Evolutionary conservation across 2,888 invertebrate species (phyloP), one percentile per base, ranked within the genome.

Genomic region (Lasioglossum figueresi): DNA sequence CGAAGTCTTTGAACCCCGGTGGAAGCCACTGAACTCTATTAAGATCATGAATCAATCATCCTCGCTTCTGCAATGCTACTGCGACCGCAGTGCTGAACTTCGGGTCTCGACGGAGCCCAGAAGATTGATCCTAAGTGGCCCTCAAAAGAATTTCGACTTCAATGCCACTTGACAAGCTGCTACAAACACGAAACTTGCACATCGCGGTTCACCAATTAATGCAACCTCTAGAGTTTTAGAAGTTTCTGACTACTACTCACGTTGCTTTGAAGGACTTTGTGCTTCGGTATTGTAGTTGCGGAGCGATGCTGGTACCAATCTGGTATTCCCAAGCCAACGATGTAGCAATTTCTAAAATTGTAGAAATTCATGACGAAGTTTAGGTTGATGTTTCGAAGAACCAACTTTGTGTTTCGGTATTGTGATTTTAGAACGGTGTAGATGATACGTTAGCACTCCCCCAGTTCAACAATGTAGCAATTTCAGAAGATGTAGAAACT

Each of bases 1-100:
- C 68, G 68, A 68, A 37, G 68, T 68, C 68, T 68, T 37, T 37
- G 68, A 68, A 68, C 68, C 68, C 34, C n/a, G 19, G 2, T 6
- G 34, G 37, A 68, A 43, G 37, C 37, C 43, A 43, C 10, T 27
- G 70, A 71, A 43, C 70, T 71, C 40, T n/a, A 68, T 70, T n/a
- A n/a, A 71, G 70, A 71, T 71, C 70, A 71, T 23, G 27, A n/a
- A 71, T 43, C 70, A n/a, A 71, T 43, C 70, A 34, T 40, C 70
- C 70, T 5, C 14, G n/a, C 14, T 23, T 71, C n/a, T 43, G 37
- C 23, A 8, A 68, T 40, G 52, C n/a, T 14, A 37, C 23, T 4
- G n/a, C 52, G 52, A 52, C 52, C n/a, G 52, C 52, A n/a, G 10
- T 52, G 52, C 3, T 52, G 8, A 68, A 10, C 40, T 19, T 68